Conservation (phyloP, 2,797 vertebrate genomes). For the Bovichtus diacanthus region DNA sequence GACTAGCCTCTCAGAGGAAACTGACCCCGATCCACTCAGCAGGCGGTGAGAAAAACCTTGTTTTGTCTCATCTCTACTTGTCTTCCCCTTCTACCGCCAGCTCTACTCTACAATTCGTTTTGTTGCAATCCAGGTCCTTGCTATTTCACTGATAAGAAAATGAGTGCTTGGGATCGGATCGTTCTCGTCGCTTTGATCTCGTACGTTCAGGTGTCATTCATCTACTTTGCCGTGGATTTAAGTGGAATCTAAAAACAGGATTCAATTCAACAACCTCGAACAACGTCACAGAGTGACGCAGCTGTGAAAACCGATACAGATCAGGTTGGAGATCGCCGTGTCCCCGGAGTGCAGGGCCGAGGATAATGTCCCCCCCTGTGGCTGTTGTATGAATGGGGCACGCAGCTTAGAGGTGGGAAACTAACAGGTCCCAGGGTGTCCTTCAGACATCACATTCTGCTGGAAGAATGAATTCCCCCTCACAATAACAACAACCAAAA, state of each 20-base stretch:
- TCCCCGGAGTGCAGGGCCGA: neutral
- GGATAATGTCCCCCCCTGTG: slow-evolving; percentile 3
- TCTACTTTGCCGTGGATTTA: neutral
- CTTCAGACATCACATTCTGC: neutral
- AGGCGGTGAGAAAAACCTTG: slow-evolving; percentile 30
- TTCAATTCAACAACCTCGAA: slow-evolving; percentile 3
- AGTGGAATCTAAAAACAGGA: neutral
- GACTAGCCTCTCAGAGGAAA: slow-evolving; percentile 61
- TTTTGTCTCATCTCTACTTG: slow-evolving; percentile 32
- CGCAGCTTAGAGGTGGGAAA: neutral
- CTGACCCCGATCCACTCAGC: slow-evolving; percentile 68
- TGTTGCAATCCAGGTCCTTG: neutral
- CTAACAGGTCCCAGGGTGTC: neutral
- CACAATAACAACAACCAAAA: neutral
- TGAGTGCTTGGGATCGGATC: neutral
- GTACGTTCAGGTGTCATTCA: neutral
- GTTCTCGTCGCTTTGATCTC: neutral
- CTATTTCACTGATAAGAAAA: neutral
- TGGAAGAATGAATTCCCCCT: too few species aligned
- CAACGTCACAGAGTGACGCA: slow-evolving; percentile 28
- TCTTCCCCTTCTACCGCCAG: slow-evolving; percentile 38
- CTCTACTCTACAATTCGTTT: neutral
- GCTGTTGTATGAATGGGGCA: slow-evolving; percentile 16
- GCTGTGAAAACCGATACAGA: slow-evolving; percentile 29
- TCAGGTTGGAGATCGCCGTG: slow-evolving; percentile 19